A percentile compares a stretch with the other conserved stretches of the same genome.
These are phyloP conservation scores for Podilymbus podiceps DNA, from an alignment of 2,113 vertebrate species.

Conservation along the genomic window DNA sequence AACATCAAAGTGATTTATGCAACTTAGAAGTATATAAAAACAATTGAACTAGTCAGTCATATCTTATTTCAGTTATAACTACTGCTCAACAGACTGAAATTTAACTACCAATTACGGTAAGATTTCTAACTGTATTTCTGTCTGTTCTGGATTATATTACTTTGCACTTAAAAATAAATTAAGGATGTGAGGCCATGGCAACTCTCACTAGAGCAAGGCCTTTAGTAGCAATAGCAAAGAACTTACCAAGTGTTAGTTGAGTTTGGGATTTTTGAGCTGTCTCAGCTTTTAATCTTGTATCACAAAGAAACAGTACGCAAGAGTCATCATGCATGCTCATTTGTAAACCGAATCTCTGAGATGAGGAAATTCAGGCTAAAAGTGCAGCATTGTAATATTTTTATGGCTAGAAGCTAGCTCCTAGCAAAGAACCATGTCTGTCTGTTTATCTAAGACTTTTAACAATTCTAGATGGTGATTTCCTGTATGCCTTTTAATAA, in stretches of 20 bases:
- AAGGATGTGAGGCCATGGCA: background rate
- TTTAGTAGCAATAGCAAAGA: background rate
- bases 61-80: background rate
- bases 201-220: background rate
- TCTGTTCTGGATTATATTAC: background rate
- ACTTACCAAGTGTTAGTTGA: background rate
- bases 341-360: background rate
- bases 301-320: background rate
- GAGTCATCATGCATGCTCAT: too few species aligned
- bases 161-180: background rate
- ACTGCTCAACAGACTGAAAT: background rate
- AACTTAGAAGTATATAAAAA: background rate
- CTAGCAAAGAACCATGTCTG: background rate
- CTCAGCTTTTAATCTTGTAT: background rate
- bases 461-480: background rate
- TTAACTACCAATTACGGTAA: background rate
- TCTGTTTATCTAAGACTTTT: background rate
- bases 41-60: background rate
- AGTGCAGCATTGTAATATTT: background rate
- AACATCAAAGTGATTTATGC: background rate
- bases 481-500: background rate
- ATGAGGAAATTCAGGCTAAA: background rate
- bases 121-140: background rate
- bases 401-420: background rate
- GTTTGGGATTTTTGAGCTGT: background rate